Base-by-base conservation (phyloP, 30 jellyfish, hydroid and myxozoan genomes). In the Aurelia sp. region DNA sequence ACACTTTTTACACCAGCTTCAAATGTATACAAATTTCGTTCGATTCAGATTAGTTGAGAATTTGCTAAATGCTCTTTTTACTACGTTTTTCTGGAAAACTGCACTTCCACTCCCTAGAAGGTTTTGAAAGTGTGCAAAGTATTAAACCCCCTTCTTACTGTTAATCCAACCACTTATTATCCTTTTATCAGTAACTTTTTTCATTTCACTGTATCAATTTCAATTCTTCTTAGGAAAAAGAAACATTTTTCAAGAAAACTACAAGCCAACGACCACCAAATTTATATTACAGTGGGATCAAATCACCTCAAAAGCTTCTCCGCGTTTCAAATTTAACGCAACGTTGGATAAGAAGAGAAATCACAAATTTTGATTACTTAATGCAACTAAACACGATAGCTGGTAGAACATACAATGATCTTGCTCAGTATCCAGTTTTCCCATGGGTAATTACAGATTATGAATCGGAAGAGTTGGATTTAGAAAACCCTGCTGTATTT, bases 371-470 rank as follows among this genome's bases (percentile, higher is more conserved):
- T 63, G 97, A 90, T 37, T 95, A 95, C 60, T 74, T 95, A 10
- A 90, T 95, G 97, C 97, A 89, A 74, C 76, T 95, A 63, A 95
- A 95, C 63, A 95, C 97, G 53, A 90, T 90, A 31, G 97, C 99
- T 3, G 99, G 99, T 53, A 89, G 99, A 48, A 95, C 97, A 51
- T 95, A 85, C 82, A 95, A 95, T 52, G 99, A 95, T 66, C 75
- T 95, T 7, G 97, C 99, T 4, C 99, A 95, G 88, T 95, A 95
- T 75, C 99, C 99, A 10, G 97, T 95, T 11, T 90, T 95, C 68
- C 99, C 99, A 4, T 95, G 99, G 99, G 92, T 95, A 33, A 40
- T 95, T 5, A 66, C 93, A 20, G 98, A 95, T 61, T 95, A 90
- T 62, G 86, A 75, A 48, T 89, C 97, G 19, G 96, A 72, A 11